phyloP scores from a whole-genome alignment of 2,888 invertebrate species.

The Chironomus riparius region DNA sequence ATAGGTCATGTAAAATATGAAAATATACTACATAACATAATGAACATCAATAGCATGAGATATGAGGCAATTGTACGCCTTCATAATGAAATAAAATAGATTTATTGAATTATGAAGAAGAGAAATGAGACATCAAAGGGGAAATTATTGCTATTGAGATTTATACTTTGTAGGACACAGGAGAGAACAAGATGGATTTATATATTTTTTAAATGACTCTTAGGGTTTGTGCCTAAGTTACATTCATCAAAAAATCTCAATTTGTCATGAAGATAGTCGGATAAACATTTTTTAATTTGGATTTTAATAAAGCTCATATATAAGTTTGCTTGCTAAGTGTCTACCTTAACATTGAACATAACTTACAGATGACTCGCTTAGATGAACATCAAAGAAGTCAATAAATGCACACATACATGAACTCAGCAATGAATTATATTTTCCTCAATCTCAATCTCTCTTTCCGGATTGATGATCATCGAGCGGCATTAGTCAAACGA shows the following conservation, averaged over 20 bases:
- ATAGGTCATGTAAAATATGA: background rate
- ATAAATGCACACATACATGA: background rate
- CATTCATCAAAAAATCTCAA: no score
- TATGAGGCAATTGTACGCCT: background rate
- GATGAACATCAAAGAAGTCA: background rate
- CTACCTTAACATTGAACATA: no score
- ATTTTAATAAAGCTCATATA: no score
- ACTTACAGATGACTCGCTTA: background rate
- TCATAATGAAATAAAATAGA: background rate
- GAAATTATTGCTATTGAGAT: background rate
- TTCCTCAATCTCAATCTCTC: no score
- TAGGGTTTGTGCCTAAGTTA: no score
- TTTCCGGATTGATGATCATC: background rate
- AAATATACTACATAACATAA: background rate
- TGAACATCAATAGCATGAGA: no score
- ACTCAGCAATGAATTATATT: background rate
- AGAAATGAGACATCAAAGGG: background rate
- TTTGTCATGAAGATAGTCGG: no score
- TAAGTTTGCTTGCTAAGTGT: no score
- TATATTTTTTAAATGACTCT: background rate
- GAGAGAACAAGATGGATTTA: background rate
- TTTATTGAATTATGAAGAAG: background rate
- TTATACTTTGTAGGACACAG: background rate
- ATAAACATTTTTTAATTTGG: no score
- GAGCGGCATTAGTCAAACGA: background rate